A percentile compares a stretch with the other conserved stretches of the same genome.
These are phyloP conservation scores for Coregonus suidteri DNA, from an alignment of 2,797 vertebrate genomes.

Conservation along the genomic window DNA sequence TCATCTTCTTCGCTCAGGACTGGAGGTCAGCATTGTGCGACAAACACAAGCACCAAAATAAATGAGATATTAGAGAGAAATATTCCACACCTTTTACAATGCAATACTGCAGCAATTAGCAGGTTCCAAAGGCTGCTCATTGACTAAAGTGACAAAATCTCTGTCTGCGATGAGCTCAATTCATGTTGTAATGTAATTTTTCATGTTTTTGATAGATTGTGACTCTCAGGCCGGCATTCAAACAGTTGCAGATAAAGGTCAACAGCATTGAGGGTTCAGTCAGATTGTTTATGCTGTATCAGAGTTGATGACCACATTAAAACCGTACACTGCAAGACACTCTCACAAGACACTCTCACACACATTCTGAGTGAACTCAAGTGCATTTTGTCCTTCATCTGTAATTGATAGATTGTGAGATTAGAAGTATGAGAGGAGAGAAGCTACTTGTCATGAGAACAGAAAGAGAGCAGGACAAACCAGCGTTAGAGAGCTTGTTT, in stretches of 20 bases:
- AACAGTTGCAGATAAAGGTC: background rate
- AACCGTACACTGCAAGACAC: background rate
- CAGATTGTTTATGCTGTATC: background rate
- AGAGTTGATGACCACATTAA: conserved; percentile 49
- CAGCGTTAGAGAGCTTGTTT: conserved; percentile 79
- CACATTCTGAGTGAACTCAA: background rate
- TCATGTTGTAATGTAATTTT: conserved; percentile 53
- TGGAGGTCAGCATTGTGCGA: conserved; percentile 67
- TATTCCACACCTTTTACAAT: conserved; percentile 81
- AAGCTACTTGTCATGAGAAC: conserved; percentile 83
- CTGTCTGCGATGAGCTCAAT: conserved; percentile 68
- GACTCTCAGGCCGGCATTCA: conserved; percentile 33
- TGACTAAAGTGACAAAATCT: conserved; percentile 80
- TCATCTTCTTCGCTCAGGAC: conserved; percentile 19
- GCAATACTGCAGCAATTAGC: conserved; percentile 81
- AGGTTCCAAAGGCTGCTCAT: conserved; percentile 82
- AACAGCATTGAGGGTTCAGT: background rate
- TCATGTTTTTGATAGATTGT: conserved; percentile 76
- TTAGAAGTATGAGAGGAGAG: conserved; percentile 82
- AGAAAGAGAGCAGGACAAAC: conserved; percentile 81
- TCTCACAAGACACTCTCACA: background rate
- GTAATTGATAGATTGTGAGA: conserved; percentile 48
- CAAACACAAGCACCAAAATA: conserved; percentile 77
- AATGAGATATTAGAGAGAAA: conserved; percentile 75
- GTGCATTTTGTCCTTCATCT: background rate